These are phyloP conservation scores for Trochalopteron elliotii DNA, from an alignment of 2,113 vertebrate species.

Conservation along the genomic window DNA sequence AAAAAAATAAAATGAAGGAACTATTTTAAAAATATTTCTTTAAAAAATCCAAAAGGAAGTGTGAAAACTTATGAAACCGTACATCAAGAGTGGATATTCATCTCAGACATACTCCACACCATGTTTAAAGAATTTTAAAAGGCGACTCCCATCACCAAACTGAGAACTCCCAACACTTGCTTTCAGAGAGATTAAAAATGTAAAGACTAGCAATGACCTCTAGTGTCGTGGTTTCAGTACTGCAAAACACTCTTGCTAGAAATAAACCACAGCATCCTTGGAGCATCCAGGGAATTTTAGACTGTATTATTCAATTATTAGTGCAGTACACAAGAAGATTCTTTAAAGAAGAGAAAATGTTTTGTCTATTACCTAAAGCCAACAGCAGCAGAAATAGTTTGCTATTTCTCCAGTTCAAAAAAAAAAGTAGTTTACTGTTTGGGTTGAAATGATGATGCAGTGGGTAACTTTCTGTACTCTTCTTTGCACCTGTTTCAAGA, in stretches of 20 bases:
- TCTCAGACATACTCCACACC: rapidly evolving
- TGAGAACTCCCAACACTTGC: background rate
- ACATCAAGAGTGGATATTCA: background rate
- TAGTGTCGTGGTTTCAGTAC: background rate
- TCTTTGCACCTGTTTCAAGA: background rate
- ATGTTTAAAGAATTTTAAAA: background rate
- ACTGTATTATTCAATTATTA: background rate
- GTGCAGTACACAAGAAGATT: background rate
- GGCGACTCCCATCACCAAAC: background rate
- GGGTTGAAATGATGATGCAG: background rate
- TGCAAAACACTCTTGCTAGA: background rate
- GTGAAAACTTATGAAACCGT: background rate
- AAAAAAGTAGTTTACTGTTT: background rate
- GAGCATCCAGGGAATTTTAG: background rate
- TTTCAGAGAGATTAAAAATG: background rate
- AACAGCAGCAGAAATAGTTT: background rate
- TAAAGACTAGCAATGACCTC: constrained; percentile 28
- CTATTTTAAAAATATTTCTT: background rate
- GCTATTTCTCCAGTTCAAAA: background rate
- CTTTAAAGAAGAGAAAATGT: background rate
- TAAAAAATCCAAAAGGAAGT: background rate
- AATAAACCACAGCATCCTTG: background rate
- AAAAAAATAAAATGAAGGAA: background rate
- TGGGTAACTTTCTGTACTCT: background rate
- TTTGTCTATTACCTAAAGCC: background rate